Base-by-base conservation (phyloP, 2,888 invertebrate species). In the Poecilobothrus nobilitatus region DNA sequence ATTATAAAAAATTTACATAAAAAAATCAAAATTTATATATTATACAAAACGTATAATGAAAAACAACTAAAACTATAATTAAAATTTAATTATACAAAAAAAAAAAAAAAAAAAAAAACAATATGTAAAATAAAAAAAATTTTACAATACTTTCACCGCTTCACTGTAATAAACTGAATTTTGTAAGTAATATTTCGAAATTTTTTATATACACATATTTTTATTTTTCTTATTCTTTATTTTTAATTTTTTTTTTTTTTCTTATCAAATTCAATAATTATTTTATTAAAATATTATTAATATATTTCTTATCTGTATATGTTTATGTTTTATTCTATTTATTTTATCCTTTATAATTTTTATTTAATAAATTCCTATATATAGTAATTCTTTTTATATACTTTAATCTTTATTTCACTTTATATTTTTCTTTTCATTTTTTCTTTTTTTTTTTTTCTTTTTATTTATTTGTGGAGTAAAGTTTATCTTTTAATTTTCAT, bases 161-260 rank as follows among this genome's bases (percentile, higher is more conserved):
- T 33, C 65, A 34, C 33, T 65, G 65, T 65, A 53, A 53, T 27
- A 27, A 53, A 53, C 53, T 65, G 65, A 65, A 65, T 65, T 65
- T 65, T 65, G 65, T 65, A 65, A 65, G 65, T 65, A 65, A 65
- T 53, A 18, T 34, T 65, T 65, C 18, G 37, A 37, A n/a, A 34
- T 33, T 65, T 33, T 37, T 65, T 18, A 34, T 21, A 63, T 53
- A 53, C 53, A 53, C 18, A 18, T 37, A 37, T 53, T 53, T 63
- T 63, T 63, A 15, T 21, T 63, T 63, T 22, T 63, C 22, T 12
- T 63, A 1, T 62, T 22, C 1, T 20, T 34, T 37, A 34, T 65
- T 65, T 20, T 65, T 37, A 15, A n/a, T 12, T 63, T 15, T 64
- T 22, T 63, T n/a, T 63, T 63, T 22, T 12, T 63, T 9, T 22